These are phyloP conservation scores for Teleogryllus oceanicus DNA, from an alignment of 2,888 invertebrate species.

Conservation along the genomic window DNA sequence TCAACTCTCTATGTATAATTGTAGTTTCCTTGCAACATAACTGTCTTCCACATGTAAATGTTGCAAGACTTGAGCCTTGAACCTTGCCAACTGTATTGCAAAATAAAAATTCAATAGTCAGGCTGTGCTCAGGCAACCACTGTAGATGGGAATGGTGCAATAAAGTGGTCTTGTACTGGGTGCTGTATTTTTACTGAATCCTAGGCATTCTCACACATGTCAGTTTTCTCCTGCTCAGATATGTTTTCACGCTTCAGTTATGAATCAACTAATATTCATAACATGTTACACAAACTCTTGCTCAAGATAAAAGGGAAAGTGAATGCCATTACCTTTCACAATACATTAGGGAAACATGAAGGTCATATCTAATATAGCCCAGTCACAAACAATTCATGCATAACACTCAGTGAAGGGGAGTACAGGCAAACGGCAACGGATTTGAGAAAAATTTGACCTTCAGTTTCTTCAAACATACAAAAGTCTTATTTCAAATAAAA, in stretches of 20 bases:
- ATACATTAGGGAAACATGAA: no score
- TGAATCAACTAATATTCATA: no score
- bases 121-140: conserved; percentile 3
- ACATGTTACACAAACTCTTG: no score
- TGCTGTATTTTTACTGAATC: neutral
- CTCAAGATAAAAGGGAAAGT: no score
- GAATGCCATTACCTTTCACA: no score
- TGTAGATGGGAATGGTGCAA: conserved; percentile 34
- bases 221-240: neutral
- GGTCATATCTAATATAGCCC: no score
- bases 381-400: no score
- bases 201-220: neutral
- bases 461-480: no score
- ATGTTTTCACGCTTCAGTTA: no score
- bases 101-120: neutral
- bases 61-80: neutral
- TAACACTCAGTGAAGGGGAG: no score
- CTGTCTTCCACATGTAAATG: neutral
- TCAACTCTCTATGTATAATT: neutral
- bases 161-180: conserved; percentile 32
- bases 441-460: no score
- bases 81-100: neutral
- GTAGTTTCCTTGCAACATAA: neutral
- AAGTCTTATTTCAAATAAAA: neutral
- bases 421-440: no score